Percentiles rank a stretch among this genome's conserved stretches.
Conservation (phyloP, 2,113 vertebrate genomes). For the Mystacornis crossleyi region DNA sequence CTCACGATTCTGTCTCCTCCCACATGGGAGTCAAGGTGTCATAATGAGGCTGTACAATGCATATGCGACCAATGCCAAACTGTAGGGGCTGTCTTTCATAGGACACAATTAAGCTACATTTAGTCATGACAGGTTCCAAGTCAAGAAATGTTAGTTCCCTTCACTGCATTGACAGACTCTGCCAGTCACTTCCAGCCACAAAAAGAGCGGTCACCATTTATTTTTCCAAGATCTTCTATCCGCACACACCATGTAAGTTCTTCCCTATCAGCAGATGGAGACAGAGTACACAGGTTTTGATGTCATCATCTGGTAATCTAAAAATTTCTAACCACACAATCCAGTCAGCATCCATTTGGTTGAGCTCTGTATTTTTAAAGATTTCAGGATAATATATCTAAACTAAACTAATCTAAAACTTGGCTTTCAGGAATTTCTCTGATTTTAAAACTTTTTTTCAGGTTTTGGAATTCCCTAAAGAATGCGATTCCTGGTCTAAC, state of each 20-base stretch:
- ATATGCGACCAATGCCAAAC: neutral
- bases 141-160: neutral
- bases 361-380: neutral
- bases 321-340: neutral
- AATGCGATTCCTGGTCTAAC: neutral
- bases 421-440: neutral
- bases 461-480: neutral
- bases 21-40: neutral
- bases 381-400: neutral
- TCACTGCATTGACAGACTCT: neutral
- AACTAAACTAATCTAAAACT: neutral
- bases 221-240: neutral
- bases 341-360: neutral
- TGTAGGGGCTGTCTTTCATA: neutral
- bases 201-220: neutral
- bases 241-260: neutral
- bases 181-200: neutral
- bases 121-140: neutral
- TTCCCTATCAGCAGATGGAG: constrained; percentile 64
- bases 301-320: neutral
- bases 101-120: neutral
- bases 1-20: neutral
- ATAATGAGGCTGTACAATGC: neutral
- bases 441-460: neutral
- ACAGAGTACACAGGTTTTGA: constrained; percentile 57